phyloP scores from a whole-genome alignment of 2,888 invertebrate species.

The Netelia inedita region DNA sequence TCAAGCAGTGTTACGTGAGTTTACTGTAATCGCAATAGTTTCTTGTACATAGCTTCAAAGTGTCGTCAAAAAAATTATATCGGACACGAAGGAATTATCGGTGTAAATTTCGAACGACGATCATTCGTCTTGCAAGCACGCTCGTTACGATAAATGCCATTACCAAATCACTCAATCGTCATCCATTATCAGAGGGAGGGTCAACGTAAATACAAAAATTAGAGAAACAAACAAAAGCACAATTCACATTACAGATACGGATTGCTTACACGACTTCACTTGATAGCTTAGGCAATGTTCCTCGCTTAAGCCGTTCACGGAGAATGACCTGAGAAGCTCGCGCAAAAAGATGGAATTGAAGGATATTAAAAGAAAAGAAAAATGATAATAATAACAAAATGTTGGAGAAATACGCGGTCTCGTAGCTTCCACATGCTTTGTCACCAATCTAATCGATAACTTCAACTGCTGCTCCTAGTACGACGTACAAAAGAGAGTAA shows the following conservation, averaged over 20 bases:
- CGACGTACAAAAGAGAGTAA: conserved; percentile 35
- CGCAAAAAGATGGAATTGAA: conserved; percentile 10
- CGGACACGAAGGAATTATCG: conserved; percentile 54
- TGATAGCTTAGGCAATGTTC: conserved; percentile 54
- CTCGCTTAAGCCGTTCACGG: conserved; percentile 68
- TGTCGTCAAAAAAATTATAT: conserved; percentile 24
- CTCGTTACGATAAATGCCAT: conserved; percentile 41
- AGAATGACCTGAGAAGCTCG: conserved; percentile 71
- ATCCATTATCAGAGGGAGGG: neutral
- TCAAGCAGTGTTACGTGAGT: conserved; percentile 84
- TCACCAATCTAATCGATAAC: conserved; percentile 56
- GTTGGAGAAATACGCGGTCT: conserved; percentile 50
- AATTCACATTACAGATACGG: conserved; percentile 22
- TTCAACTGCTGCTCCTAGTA: conserved; percentile 36
- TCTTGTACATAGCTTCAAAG: conserved; percentile 53
- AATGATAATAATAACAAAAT: conserved; percentile 23
- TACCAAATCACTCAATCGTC: conserved; percentile 17
- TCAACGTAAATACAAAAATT: conserved; percentile 9
- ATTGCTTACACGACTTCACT: conserved; percentile 47
- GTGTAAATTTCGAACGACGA: conserved; percentile 37
- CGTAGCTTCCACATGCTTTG: conserved; percentile 64
- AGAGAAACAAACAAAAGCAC: conserved; percentile 13
- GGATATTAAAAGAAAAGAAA: conserved; percentile 6
- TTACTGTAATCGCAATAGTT: conserved; percentile 72
- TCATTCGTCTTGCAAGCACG: conserved; percentile 51